Evolutionary conservation across 2,888 invertebrate species (phyloP), one percentile per base, ranked within the genome.

Genomic region (Cepaea hortensis): DNA sequence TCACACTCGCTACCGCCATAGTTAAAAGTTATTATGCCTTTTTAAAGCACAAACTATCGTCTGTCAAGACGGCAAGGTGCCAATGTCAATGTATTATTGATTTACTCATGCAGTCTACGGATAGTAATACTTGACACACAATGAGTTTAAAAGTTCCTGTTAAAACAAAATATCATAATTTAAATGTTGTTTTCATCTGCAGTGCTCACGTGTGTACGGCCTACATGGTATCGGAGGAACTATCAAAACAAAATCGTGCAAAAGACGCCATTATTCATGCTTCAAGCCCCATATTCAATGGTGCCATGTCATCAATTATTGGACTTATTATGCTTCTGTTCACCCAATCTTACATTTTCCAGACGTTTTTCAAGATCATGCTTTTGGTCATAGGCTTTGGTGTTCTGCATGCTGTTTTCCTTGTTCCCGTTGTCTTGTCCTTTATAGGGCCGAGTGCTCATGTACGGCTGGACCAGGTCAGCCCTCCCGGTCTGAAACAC

Each of bases 361-460:
- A 89, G 55, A 90, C 91, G 0, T 92, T 91, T 85, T 91, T 91
- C 80, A 90, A 91, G 86, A 88, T 92, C 23, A 91, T 92, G 91
- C 81, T 90, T 48, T 85, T 91, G 11, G 91, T 92, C 23, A 89
- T 91, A 15, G 46, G 87, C 0, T 91, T 91, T 77, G 92, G 92
- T 0, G 61, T 89, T 7, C 68, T 87, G 5, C 92, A 92, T 88
- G 89, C 91, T 2, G 85, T 91, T 20, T 87, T 92, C 46, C 87
- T 92, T 20, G 85, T 92, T 62, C 91, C 92, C 0, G 90, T 91
- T 7, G 55, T 91, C 0, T 85, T 92, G n/a, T 90, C 91, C 11
- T 84, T 88, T 48, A 87, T 91, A 46, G 89, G 89, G 4, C 89
- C 89, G 7, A 23, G 61, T 9, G 23, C 85, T 4, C 62, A 80